phyloP scores from a whole-genome alignment of 2,797 vertebrate genomes.

The Dromococcyx pavoninus region DNA sequence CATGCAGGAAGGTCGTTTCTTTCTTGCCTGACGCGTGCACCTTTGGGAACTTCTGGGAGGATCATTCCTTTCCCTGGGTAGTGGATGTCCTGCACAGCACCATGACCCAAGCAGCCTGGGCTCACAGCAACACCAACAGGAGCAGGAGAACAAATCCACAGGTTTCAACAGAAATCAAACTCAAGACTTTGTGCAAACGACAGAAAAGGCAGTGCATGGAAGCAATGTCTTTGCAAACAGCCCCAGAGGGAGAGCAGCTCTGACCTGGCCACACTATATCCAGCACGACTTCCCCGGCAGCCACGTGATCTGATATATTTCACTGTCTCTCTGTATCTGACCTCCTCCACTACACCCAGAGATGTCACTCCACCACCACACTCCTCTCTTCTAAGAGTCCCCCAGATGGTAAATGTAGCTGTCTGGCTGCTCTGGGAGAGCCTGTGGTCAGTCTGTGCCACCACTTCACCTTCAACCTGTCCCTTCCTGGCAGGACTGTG shows the following conservation, averaged over 20 bases:
- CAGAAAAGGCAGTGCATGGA: not conserved
- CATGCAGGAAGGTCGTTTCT: not conserved
- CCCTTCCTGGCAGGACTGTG: not conserved
- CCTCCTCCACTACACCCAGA: not conserved
- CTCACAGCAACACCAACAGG: not conserved
- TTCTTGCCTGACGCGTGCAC: accelerated
- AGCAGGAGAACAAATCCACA: not conserved
- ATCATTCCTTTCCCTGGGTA: not conserved
- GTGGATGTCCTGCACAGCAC: not conserved
- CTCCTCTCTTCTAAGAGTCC: not conserved
- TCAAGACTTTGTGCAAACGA: not conserved
- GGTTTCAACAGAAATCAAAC: not conserved
- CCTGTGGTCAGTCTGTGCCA: not conserved
- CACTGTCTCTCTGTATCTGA: not conserved
- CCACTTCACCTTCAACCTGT: not conserved
- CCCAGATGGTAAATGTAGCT: not conserved
- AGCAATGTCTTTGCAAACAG: not conserved
- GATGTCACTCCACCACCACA: not conserved
- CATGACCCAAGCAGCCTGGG: not conserved
- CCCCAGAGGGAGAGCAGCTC: not conserved
- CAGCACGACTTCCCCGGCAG: not conserved
- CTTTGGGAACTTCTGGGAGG: not conserved
- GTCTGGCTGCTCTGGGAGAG: not conserved
- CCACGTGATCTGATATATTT: not conserved
- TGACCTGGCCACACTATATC: not conserved